Conservation (phyloP, 53 echinoderm and acorn worm species). For the Apostichopus leukothele region DNA sequence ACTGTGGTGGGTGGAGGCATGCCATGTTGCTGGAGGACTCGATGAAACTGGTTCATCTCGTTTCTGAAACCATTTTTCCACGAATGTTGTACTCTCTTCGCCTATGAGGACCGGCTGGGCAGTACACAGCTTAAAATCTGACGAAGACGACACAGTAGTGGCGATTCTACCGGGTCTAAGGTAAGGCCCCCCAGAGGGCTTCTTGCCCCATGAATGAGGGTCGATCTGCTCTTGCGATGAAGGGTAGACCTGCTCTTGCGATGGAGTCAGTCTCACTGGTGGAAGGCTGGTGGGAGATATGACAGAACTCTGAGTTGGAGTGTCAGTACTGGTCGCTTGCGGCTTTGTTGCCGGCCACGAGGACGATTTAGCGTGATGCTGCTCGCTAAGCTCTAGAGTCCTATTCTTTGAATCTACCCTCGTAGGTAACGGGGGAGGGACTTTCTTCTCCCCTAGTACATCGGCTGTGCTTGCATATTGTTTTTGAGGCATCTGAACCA, state of each 20-base stretch:
- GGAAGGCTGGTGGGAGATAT: slow-evolving; percentile 72
- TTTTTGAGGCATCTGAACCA: slow-evolving; percentile 78
- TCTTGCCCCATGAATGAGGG: background rate
- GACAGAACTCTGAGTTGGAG: slow-evolving; percentile 58
- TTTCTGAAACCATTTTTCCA: slow-evolving; percentile 14
- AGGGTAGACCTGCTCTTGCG: slow-evolving; percentile 58
- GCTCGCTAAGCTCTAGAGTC: slow-evolving; percentile 66
- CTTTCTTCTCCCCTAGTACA: slow-evolving; percentile 56
- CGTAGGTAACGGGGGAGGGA: slow-evolving; percentile 72
- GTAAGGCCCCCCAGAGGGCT: too few relatives aligned
- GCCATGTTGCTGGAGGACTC: slow-evolving; percentile 19
- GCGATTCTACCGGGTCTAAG: background rate
- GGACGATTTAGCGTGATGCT: slow-evolving; percentile 70
- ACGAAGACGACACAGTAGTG: slow-evolving; percentile 4
- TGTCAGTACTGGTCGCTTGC: slow-evolving; percentile 56
- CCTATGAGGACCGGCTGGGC: slow-evolving; percentile 31
- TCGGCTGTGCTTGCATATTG: slow-evolving; percentile 80
- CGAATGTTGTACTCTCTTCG: slow-evolving; percentile 18
- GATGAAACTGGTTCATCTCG: background rate
- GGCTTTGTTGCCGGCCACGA: slow-evolving; percentile 73
- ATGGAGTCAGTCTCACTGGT: slow-evolving; percentile 69
- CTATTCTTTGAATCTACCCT: slow-evolving; percentile 73
- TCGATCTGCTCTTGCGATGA: too few relatives aligned
- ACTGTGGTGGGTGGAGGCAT: background rate
- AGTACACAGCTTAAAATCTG: slow-evolving; percentile 21